These are phyloP conservation scores for Sycobia sp. DNA, from an alignment of 1,140 invertebrate species.

Conservation along the genomic window DNA sequence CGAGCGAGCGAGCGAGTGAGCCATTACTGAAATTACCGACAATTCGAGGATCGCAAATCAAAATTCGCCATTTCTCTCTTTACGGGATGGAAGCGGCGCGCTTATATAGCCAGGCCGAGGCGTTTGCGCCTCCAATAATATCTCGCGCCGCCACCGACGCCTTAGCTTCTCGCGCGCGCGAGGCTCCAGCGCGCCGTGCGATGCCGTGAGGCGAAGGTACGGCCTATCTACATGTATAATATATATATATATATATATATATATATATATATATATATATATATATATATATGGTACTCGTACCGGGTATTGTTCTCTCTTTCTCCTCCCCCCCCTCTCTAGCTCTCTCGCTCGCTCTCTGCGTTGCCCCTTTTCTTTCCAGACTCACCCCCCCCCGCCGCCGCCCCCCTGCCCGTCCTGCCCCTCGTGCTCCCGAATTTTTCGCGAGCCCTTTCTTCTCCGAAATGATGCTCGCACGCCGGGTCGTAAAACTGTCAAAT, in stretches of 20 bases:
- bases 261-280: too few relatives aligned
- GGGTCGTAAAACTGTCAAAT: slow-evolving; percentile 32
- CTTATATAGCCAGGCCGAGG: slow-evolving; percentile 10
- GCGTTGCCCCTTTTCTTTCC: too few relatives aligned
- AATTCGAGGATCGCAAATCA: slow-evolving; percentile 61
- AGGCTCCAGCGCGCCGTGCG: neutral
- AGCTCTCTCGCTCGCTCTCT: too few relatives aligned
- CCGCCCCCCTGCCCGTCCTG: neutral
- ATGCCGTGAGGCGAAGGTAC: slow-evolving; percentile 10
- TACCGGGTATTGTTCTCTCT: slow-evolving; percentile 1
- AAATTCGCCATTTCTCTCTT: slow-evolving; percentile 53
- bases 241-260: too few relatives aligned
- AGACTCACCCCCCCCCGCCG: neutral
- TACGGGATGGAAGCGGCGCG: slow-evolving; percentile 33
- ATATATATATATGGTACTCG: too few relatives aligned
- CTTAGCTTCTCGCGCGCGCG: neutral
- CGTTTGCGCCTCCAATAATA: slow-evolving; percentile 28
- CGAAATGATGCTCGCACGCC: slow-evolving; percentile 16
- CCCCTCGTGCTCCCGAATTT: slow-evolving; percentile 28
- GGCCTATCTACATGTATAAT: too few relatives aligned
- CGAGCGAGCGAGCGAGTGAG: slow-evolving; percentile 47
- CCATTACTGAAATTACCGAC: slow-evolving; percentile 61
- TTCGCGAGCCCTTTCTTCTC: slow-evolving; percentile 9
- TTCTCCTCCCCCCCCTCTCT: neutral
- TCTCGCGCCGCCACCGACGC: neutral